phyloP scores from a whole-genome alignment of 2,797 vertebrate genomes.

The Cuculus canorus region DNA sequence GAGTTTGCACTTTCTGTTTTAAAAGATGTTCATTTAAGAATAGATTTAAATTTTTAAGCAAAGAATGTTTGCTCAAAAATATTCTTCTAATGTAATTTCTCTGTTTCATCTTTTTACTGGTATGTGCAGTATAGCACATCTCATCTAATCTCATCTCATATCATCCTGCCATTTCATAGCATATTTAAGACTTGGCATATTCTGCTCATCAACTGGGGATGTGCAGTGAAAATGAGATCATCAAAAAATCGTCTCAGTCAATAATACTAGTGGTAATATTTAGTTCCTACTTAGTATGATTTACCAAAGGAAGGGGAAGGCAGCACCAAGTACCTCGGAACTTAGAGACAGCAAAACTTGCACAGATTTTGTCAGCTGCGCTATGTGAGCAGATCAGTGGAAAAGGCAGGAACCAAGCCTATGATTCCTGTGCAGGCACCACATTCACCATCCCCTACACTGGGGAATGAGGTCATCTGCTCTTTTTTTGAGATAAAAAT shows the following conservation, averaged over 20 bases:
- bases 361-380: background rate
- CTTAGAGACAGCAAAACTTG: background rate
- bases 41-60: background rate
- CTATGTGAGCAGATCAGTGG: background rate
- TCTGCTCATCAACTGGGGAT: background rate
- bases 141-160: rapidly evolving
- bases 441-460: background rate
- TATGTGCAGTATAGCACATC: background rate
- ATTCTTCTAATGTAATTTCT: background rate
- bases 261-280: background rate
- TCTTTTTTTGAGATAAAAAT: background rate
- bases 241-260: background rate
- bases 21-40: background rate
- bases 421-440: background rate
- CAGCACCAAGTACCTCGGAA: background rate
- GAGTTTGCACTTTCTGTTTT: background rate
- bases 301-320: background rate
- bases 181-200: background rate
- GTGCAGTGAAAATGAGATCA: background rate
- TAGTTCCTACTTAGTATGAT: background rate
- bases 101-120: background rate
- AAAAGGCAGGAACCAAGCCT: background rate
- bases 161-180: background rate
- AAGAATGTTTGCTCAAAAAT: background rate
- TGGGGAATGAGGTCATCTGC: no score